These are phyloP conservation scores for Harpalus rubripes DNA, from an alignment of 2,888 invertebrate species.

Conservation along the genomic window DNA sequence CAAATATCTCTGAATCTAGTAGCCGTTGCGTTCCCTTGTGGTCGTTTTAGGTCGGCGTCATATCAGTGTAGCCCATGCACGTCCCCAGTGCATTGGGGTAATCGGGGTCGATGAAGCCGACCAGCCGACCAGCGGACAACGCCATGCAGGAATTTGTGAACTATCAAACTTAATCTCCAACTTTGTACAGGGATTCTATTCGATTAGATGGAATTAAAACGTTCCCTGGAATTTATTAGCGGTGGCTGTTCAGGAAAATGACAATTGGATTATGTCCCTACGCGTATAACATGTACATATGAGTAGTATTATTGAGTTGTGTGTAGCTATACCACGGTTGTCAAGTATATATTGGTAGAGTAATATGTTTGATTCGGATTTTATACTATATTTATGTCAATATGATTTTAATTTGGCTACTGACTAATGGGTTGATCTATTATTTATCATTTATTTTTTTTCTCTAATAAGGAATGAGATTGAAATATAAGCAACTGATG, in stretches of 20 bases:
- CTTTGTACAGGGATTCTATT: slow-evolving; percentile 17
- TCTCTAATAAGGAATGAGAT: too few relatives aligned
- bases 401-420: background rate
- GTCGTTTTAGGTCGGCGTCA: background rate
- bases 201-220: slow-evolving; percentile 29
- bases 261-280: background rate
- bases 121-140: slow-evolving; percentile 17
- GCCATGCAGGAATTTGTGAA: slow-evolving; percentile 32
- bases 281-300: background rate
- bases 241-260: background rate
- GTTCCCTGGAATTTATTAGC: background rate
- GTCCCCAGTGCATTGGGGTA: slow-evolving; percentile 39
- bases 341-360: background rate
- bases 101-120: slow-evolving; percentile 27
- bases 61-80: slow-evolving; percentile 7
- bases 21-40: background rate
- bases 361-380: background rate
- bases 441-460: too few relatives aligned
- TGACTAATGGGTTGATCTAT: background rate
- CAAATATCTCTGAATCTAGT: too few relatives aligned
- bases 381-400: background rate
- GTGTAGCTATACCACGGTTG: background rate
- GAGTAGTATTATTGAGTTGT: background rate
- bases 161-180: slow-evolving; percentile 41
- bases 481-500: too few relatives aligned